phyloP scores from a whole-genome alignment of 2,113 vertebrate genomes.

The Xyliphius kryptos region DNA sequence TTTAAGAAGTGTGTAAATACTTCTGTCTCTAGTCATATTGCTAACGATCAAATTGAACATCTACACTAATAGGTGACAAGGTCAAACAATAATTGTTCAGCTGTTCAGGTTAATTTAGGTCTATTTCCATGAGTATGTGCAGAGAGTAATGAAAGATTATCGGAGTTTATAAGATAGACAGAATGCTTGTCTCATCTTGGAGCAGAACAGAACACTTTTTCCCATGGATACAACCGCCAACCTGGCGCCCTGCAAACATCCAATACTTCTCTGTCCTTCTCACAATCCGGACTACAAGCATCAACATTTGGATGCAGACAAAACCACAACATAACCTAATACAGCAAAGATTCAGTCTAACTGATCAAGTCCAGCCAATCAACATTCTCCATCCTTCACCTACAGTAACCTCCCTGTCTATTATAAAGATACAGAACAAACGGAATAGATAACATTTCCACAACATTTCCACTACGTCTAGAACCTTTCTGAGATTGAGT shows the following conservation, averaged over 20 bases:
- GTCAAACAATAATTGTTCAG: neutral
- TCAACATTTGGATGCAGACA: neutral
- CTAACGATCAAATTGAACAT: neutral
- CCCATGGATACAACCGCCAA: neutral
- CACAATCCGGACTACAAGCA: neutral
- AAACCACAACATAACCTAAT: constrained; percentile 7
- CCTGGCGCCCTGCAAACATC: neutral
- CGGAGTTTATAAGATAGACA: neutral
- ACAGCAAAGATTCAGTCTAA: no score
- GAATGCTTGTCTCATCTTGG: neutral
- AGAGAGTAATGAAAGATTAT: neutral
- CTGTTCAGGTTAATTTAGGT: neutral
- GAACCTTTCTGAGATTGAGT: constrained; percentile 43
- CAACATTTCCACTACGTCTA: no score
- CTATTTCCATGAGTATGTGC: neutral
- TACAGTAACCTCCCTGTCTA: no score
- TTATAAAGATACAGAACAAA: no score
- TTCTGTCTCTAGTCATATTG: neutral
- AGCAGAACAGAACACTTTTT: neutral
- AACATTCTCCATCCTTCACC: neutral
- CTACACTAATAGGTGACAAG: neutral
- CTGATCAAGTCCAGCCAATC: constrained; percentile 7
- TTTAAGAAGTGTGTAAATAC: neutral
- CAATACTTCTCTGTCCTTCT: neutral
- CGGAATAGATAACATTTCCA: no score